These are phyloP conservation scores for Nesogale talazaci DNA, from an alignment of 2,113 vertebrate genomes.

Conservation along the genomic window DNA sequence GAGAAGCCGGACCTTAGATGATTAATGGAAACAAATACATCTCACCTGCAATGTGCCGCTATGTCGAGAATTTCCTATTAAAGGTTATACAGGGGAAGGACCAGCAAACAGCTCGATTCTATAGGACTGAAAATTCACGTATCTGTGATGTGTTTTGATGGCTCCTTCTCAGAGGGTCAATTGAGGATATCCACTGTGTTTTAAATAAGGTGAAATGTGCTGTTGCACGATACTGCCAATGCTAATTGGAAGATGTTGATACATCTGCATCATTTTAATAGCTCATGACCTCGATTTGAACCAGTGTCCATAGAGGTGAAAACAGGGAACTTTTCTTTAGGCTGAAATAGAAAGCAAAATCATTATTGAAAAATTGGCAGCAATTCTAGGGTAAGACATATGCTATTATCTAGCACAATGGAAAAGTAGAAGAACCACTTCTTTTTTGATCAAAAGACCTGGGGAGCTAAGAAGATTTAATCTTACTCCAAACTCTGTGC, in stretches of 20 bases:
- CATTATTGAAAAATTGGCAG: conserved; percentile 73
- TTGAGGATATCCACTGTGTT: conserved; percentile 45
- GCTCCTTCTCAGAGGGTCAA: conserved; percentile 9
- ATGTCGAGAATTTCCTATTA: neutral
- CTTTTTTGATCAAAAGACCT: conserved; percentile 75
- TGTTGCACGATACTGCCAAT: conserved; percentile 46
- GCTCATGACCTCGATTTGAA: conserved; percentile 34
- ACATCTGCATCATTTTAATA: conserved; percentile 31
- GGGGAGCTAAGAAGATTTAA: conserved; percentile 65
- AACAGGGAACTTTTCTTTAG: conserved; percentile 72
- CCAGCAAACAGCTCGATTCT: conserved; percentile 3
- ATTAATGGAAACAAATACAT: no score
- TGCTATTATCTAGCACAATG: conserved; percentile 69
- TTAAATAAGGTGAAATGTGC: conserved; percentile 46
- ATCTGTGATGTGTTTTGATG: conserved; percentile 42
- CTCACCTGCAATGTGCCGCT: neutral
- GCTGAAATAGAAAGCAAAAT: conserved; percentile 69
- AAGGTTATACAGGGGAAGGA: neutral
- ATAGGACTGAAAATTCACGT: neutral
- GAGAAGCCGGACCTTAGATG: neutral
- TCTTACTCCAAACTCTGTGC: conserved; percentile 56
- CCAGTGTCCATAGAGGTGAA: conserved; percentile 55
- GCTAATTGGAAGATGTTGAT: conserved; percentile 38
- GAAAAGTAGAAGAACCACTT: conserved; percentile 71
- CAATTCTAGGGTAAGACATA: conserved; percentile 63